Base-by-base conservation (phyloP, 2,113 vertebrate species). In the Otocyon megalotis region DNA sequence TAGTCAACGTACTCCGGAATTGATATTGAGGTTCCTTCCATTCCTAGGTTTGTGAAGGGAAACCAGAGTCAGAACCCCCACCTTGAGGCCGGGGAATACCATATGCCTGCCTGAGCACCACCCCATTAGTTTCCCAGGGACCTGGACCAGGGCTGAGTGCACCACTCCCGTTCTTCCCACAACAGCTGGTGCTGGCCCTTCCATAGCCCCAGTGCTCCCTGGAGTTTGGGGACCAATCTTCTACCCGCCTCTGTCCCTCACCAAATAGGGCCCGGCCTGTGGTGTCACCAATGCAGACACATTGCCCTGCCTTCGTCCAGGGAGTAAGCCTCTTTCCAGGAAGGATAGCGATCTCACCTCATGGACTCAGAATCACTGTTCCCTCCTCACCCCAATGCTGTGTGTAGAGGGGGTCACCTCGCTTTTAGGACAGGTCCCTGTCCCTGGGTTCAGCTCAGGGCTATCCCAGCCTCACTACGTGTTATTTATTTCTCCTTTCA, bases 131-230 rank as follows among this genome's bases (percentile, higher is more conserved):
- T 3, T 26, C 24, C 86, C 65, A 50, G 43, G 37, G 24, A 13
- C 3, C 4, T n/a, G 43, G 86, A 54, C n/a, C 7, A 32, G 65
- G 48, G 54, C 89, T 63, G 2, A 20, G 88, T 67, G 76, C 11
- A 11, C 32, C 9, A 16, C 24, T 76, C 32, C 56, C 24, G 32
- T 17, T 17, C 3, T 8, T 2, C 13, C 8, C 17, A 1, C 2
- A 13, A 5, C 35, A 5, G 19, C 74, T 43, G 19, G 19, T 19
- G 0, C 11, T 48, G 69, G 48, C 28, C 37, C 43, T 50, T 35
- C 5, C 17, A 5, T 30, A 26, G 37, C 20, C 2, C 4, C 60
- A 26, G 74, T 28, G 43, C 5, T 17, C 30, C n/a, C 17, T 32
- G 65, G 32, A 17, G 11, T 26, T 26, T 8, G 35, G 50, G 22